Evolutionary conservation across 2,888 invertebrate genomes (phyloP).

Genomic region (Scelioninae gen. 1): DNA sequence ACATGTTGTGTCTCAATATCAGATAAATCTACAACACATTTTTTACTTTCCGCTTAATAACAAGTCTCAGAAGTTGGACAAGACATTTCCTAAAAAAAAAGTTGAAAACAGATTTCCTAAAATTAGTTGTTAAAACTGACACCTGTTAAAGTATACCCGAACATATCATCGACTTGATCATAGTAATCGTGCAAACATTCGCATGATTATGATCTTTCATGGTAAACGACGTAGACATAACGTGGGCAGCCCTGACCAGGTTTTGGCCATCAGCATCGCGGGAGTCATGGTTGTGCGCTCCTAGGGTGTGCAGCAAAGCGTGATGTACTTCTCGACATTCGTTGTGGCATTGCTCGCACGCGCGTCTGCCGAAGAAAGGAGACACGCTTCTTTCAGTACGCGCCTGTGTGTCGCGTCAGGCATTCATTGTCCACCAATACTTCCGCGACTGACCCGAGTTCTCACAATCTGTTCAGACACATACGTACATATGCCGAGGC

Average conservation of each 20-base stretch:
- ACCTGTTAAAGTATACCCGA: too few species aligned
- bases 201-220: constrained; percentile 8
- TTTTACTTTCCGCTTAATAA: too few species aligned
- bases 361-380: constrained; percentile 46
- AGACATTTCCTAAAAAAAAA: too few species aligned
- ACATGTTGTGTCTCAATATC: too few species aligned
- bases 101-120: too few species aligned
- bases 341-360: constrained; percentile 23
- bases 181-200: too few species aligned
- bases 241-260: constrained; percentile 70
- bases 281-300: constrained; percentile 27
- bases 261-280: constrained; percentile 17
- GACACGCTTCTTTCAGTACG: constrained; percentile 42
- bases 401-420: constrained; percentile 48
- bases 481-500: constrained; percentile 21
- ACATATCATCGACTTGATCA: too few species aligned
- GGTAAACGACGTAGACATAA: constrained; percentile 6
- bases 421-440: constrained; percentile 67
- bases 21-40: too few species aligned
- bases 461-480: constrained; percentile 58
- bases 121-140: too few species aligned
- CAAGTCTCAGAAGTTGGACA: too few species aligned
- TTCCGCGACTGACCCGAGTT: constrained; percentile 68
- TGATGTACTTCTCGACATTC: constrained; percentile 63
- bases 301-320: constrained; percentile 75